Conservation (phyloP, 2,888 invertebrate species). For the Hypsopygia costalis region DNA sequence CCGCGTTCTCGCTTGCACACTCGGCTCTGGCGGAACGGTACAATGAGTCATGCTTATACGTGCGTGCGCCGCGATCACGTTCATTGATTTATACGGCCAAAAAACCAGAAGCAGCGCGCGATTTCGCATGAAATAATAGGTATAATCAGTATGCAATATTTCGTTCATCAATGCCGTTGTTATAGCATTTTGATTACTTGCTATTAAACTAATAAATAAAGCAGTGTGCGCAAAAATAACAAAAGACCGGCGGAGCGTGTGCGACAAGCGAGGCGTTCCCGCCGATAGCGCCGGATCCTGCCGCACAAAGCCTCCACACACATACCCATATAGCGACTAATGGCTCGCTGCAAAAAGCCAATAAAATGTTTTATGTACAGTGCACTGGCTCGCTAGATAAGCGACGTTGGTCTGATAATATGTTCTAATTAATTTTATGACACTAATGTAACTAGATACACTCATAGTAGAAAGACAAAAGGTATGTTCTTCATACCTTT, state of each 20-base stretch:
- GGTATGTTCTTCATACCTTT: too few species aligned
- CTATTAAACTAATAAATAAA: conserved; percentile 39
- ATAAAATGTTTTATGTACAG: conserved; percentile 51
- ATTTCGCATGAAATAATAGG: too few species aligned
- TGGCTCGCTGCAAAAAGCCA: conserved; percentile 41
- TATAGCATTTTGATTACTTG: conserved; percentile 26
- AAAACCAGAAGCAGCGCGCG: too few species aligned
- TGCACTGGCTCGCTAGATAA: conserved; percentile 40
- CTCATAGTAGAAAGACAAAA: not conserved
- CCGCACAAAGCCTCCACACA: conserved; percentile 24
- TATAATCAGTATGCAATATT: too few species aligned
- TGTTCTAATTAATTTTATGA: conserved; percentile 13
- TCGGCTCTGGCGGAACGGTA: too few species aligned
- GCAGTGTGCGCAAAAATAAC: conserved; percentile 37
- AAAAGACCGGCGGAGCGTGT: conserved; percentile 37
- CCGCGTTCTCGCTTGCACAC: too few species aligned
- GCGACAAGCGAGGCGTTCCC: conserved; percentile 27
- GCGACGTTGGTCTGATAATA: conserved; percentile 31
- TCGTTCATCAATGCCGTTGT: too few species aligned
- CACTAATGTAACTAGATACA: conserved; percentile 17
- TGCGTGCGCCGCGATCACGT: too few species aligned
- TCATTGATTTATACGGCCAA: too few species aligned
- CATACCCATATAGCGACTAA: conserved; percentile 31
- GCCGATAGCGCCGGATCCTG: conserved; percentile 29
- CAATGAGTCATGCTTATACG: too few species aligned